phyloP scores from a whole-genome alignment of 2,888 invertebrate species.

The Drosophila imparisetae region DNA sequence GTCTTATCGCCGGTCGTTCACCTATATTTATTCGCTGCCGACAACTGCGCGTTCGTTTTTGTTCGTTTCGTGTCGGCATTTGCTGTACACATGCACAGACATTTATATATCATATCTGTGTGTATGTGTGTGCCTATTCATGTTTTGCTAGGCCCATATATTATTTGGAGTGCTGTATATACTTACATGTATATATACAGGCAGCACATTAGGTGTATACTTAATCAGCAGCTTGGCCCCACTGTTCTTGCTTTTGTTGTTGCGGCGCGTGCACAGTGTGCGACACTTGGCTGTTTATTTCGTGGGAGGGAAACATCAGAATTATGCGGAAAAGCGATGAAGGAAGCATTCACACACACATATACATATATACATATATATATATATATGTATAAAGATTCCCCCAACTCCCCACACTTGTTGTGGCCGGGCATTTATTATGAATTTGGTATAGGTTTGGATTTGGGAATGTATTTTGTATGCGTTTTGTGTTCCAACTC shows the following conservation, averaged over 20 bases:
- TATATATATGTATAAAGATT: no score
- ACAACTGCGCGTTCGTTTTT: constrained; percentile 23
- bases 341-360: constrained; percentile 42
- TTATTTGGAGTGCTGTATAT: constrained; percentile 32
- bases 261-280: constrained; percentile 57
- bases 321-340: constrained; percentile 68
- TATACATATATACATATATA: not conserved
- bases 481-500: constrained; percentile 38
- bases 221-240: constrained; percentile 67
- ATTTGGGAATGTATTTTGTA: constrained; percentile 7
- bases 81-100: not conserved
- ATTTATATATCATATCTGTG: not conserved
- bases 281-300: constrained; percentile 67
- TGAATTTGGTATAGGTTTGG: constrained; percentile 20
- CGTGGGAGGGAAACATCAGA: constrained; percentile 31
- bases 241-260: constrained; percentile 11
- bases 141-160: constrained; percentile 23
- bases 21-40: constrained; percentile 81
- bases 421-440: constrained; percentile 16
- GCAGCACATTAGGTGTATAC: constrained; percentile 64
- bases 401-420: constrained; percentile 1
- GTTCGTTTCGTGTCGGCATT: constrained; percentile 26
- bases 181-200: constrained; percentile 12
- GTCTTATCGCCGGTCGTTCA: constrained; percentile 85
- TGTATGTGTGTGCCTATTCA: constrained; percentile 5